Evolutionary conservation across 2,797 vertebrate species (phyloP).

Genomic region (Acrossocheilus wenchowensis): DNA sequence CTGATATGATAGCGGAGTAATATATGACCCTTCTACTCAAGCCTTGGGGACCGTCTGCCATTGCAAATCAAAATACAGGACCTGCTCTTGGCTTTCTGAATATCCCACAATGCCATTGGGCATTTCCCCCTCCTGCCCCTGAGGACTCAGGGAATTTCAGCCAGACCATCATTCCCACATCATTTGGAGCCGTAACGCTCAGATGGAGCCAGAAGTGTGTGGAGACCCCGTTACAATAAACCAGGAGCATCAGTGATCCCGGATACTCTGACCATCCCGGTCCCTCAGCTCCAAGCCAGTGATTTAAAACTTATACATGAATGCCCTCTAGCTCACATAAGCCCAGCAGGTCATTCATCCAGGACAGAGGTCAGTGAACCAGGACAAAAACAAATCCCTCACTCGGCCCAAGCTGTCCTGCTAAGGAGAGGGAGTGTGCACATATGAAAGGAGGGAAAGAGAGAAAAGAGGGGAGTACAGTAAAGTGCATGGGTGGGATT

Average conservation of each 20-base stretch:
- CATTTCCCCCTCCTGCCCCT: conserved; percentile 56
- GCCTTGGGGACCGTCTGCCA: conserved; percentile 54
- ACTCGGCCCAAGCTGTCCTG: conserved; percentile 16
- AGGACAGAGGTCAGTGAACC: conserved; percentile 56
- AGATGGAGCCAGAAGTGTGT: conserved; percentile 53
- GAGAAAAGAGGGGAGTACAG: conserved; percentile 31
- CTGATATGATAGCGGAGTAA: conserved; percentile 57
- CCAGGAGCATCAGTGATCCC: conserved; percentile 57
- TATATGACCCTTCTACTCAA: conserved; percentile 52
- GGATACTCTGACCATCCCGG: conserved; percentile 36
- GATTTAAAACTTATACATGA: conserved; percentile 62
- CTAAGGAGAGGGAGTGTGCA: conserved; percentile 18
- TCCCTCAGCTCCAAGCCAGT: conserved; percentile 42
- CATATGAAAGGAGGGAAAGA: conserved; percentile 15
- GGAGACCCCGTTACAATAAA: conserved; percentile 45
- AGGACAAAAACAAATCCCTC: conserved; percentile 31
- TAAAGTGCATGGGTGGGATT: conserved; percentile 58
- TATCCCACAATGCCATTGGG: conserved; percentile 56
- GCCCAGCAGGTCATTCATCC: conserved; percentile 50
- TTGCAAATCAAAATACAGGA: conserved; percentile 56
- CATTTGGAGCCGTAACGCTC: conserved; percentile 56
- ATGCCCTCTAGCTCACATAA: conserved; percentile 56
- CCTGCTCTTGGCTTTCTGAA: conserved; percentile 41
- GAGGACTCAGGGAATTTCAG: conserved; percentile 61
- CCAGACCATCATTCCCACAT: conserved; percentile 61